Base-by-base conservation (phyloP, 2,113 vertebrate genomes). In the Pitta sordida region DNA sequence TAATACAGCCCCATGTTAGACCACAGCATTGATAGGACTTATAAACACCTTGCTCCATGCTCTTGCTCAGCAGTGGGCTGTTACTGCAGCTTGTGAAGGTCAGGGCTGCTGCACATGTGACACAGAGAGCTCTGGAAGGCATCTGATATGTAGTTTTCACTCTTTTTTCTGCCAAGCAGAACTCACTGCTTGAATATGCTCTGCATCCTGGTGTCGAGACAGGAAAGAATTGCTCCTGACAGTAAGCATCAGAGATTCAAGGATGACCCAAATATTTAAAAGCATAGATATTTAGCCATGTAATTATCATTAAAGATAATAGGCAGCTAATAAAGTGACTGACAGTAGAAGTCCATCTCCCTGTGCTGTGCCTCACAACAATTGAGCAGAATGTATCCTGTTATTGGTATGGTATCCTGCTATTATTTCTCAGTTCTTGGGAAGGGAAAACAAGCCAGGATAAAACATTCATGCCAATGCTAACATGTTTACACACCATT, bases 401-500 rank as follows among this genome's bases (percentile, higher is more conserved):
- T n/a, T n/a, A n/a, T n/a, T n/a, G n/a, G n/a, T n/a, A n/a, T n/a
- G 49, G 34, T 84, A 79, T 69, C 70, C 87, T 79, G 59, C 69
- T 82, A 67, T 92, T 92, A 85, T 58, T 90, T 75, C 46, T 91
- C 53, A 58, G 29, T 78, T 65, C 34, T 60, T 65, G 20, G 22
- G 77, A 71, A 41, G 34, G 22, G 6, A 16, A 67, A 75, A 81
- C 88, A 65, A 56, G 19, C n/a, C 44, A 86, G 48, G 53, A 34
- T 83, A n/a, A 63, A 85, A 91, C 34, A 62, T 75, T 75, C 10
- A 9, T 91, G 85, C 93, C 85, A 85, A 90, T 59, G 55, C 55
- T 94, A 79, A 83, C 84, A 59, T 83, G 75, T 90, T 90, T 89
- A 86, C 86, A 73, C 59, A 55, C 78, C 75, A 77, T 70, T 78